Percentiles rank a stretch among this genome's conserved stretches.
Conservation (phyloP, 2,797 vertebrate species). For the Galago senegalensis region DNA sequence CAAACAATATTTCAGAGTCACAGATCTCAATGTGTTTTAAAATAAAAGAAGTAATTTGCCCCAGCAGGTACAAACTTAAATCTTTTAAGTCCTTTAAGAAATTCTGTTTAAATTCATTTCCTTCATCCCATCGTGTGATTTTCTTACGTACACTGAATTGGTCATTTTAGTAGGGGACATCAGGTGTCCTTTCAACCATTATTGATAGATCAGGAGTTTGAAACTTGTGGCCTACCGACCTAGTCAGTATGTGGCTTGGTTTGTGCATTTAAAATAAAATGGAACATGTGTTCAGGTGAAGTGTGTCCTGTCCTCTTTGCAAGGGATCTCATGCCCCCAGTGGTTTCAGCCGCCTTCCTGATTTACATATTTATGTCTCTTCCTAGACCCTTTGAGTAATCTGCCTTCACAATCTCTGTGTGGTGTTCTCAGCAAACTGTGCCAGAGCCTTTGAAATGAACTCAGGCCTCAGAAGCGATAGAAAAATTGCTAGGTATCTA, state of each 20-base stretch:
- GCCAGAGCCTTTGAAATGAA: constrained; percentile 22
- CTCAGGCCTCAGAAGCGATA: not conserved
- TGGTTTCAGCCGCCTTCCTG: not conserved
- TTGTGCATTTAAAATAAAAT: not conserved
- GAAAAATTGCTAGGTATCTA: not conserved
- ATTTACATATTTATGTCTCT: not conserved
- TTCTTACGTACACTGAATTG: not conserved
- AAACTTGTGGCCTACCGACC: not conserved
- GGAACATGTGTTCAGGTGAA: not conserved
- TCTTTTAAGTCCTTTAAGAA: not conserved
- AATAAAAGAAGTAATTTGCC: not conserved
- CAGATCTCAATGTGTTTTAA: not conserved
- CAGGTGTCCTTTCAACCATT: not conserved
- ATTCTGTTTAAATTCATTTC: not conserved
- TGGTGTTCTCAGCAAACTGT: not conserved
- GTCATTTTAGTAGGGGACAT: not conserved
- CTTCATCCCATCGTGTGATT: not conserved
- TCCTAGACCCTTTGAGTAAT: not conserved
- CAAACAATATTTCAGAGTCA: constrained; percentile 22
- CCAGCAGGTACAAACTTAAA: not conserved
- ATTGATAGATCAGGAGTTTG: not conserved
- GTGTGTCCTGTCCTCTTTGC: not conserved
- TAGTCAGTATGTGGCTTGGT: not conserved
- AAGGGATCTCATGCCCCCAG: not conserved
- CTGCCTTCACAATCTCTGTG: not conserved